These are phyloP conservation scores for Listrodromus nycthemerus DNA, from an alignment of 2,888 invertebrate genomes.

Conservation along the genomic window DNA sequence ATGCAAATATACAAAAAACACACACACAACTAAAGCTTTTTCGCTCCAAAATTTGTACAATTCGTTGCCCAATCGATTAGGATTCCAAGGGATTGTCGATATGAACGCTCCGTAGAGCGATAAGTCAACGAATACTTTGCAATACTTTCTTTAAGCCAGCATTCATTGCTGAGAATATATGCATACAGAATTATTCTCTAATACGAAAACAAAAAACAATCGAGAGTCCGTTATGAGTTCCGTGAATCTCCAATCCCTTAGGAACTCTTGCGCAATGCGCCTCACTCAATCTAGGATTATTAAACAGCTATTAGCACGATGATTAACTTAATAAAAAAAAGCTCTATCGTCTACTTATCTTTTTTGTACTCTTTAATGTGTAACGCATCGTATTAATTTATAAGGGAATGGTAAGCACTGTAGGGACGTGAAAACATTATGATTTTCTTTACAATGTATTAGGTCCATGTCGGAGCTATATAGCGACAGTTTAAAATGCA, in stretches of 20 bases:
- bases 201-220: conserved; percentile 24
- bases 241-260: conserved; percentile 51
- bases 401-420: conserved; percentile 45
- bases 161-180: background rate
- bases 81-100: conserved; percentile 54
- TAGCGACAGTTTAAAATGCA: conserved; percentile 71
- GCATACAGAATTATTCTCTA: conserved; percentile 7
- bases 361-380: conserved; percentile 60
- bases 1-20: conserved; percentile 60
- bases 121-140: conserved; percentile 63
- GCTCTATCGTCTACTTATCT: conserved; percentile 45
- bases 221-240: background rate
- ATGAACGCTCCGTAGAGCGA: conserved; percentile 14
- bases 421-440: conserved; percentile 45
- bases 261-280: conserved; percentile 34
- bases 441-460: conserved; percentile 31
- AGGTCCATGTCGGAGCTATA: conserved; percentile 40
- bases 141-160: conserved; percentile 41
- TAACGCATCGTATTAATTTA: conserved; percentile 54
- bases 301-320: conserved; percentile 44
- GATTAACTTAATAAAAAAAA: conserved; percentile 46
- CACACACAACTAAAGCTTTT: conserved; percentile 69
- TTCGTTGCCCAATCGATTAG: conserved; percentile 39
- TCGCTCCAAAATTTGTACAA: conserved; percentile 56
- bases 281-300: conserved; percentile 55